Evolutionary conservation across 1,140 invertebrate species (phyloP).

Genomic region (Monomorium pharaonis): DNA sequence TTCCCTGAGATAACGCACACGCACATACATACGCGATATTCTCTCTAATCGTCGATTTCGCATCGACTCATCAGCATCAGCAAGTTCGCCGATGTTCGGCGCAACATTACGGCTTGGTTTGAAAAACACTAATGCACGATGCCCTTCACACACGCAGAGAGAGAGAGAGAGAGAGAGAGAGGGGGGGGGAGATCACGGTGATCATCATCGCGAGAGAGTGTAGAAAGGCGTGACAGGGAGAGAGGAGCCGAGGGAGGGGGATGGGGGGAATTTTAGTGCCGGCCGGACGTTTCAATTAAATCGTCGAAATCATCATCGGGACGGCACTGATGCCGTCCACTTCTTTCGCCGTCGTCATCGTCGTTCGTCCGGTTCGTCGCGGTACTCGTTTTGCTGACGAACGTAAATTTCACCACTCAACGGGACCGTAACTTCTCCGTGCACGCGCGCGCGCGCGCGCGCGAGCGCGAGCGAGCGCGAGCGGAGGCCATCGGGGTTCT

Average conservation of each 20-base stretch:
- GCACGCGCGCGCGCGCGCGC: neutral
- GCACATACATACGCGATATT: neutral
- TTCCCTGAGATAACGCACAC: neutral
- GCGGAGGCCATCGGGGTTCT: constrained; percentile 48
- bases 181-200: neutral
- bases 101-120: constrained; percentile 11
- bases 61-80: constrained; percentile 20
- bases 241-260: constrained; percentile 8
- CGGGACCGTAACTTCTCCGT: constrained; percentile 37
- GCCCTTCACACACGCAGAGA: constrained; percentile 7
- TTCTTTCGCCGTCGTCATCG: constrained; percentile 55
- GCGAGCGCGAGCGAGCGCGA: neutral
- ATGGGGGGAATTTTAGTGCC: constrained; percentile 68
- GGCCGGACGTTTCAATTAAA: constrained; percentile 78
- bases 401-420: constrained; percentile 67
- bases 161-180: constrained; percentile 19
- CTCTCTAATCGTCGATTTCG: neutral
- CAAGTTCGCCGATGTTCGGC: neutral
- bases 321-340: constrained; percentile 29
- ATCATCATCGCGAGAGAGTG: constrained; percentile 1
- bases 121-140: constrained; percentile 38
- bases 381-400: constrained; percentile 51
- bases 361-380: constrained; percentile 3
- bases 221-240: neutral
- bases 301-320: constrained; percentile 72